Percentiles rank a stretch among this genome's conserved stretches.
phyloP scores from a whole-genome alignment of 2,888 invertebrate species.

The Trilocha varians region DNA sequence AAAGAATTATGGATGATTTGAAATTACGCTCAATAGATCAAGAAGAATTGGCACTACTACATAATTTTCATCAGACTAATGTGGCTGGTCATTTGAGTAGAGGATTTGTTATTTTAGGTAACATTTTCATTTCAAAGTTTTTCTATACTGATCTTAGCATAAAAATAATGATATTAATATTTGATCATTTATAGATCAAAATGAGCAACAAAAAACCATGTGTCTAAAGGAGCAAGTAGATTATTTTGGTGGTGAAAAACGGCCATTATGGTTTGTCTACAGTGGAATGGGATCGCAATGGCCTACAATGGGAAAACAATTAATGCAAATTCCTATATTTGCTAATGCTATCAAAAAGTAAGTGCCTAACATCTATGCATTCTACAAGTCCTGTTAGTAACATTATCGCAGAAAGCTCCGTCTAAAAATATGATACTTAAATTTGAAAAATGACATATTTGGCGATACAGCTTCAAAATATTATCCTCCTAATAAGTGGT shows the following conservation, averaged over 20 bases:
- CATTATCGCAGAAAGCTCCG: too few relatives aligned
- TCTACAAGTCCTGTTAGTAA: slow-evolving; percentile 1
- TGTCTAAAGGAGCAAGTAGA: slow-evolving; percentile 27
- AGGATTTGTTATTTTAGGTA: slow-evolving; percentile 37
- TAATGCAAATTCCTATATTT: slow-evolving; percentile 77
- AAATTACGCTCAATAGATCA: slow-evolving; percentile 36
- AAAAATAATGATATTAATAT: too few relatives aligned
- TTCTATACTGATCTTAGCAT: too few relatives aligned
- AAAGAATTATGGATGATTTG: slow-evolving; percentile 26
- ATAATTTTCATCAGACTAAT: slow-evolving; percentile 31
- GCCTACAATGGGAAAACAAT: slow-evolving; percentile 77
- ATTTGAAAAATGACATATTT: too few relatives aligned
- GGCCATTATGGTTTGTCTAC: slow-evolving; percentile 79
- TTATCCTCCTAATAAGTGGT: too few relatives aligned
- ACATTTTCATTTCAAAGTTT: too few relatives aligned
- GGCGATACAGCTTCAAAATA: too few relatives aligned
- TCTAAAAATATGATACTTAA: too few relatives aligned
- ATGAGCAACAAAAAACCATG: slow-evolving; percentile 33
- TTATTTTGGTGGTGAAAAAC: slow-evolving; percentile 36
- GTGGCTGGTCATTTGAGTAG: slow-evolving; percentile 40
- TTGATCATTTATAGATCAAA: slow-evolving; percentile 27
- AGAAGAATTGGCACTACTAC: slow-evolving; percentile 37
- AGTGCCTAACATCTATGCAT: not conserved
- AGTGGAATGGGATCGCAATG: too few relatives aligned
- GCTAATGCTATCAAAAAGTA: slow-evolving; percentile 64